Conservation (phyloP, 92 coral and sea anemone species). For the Heliopora coerulea region DNA sequence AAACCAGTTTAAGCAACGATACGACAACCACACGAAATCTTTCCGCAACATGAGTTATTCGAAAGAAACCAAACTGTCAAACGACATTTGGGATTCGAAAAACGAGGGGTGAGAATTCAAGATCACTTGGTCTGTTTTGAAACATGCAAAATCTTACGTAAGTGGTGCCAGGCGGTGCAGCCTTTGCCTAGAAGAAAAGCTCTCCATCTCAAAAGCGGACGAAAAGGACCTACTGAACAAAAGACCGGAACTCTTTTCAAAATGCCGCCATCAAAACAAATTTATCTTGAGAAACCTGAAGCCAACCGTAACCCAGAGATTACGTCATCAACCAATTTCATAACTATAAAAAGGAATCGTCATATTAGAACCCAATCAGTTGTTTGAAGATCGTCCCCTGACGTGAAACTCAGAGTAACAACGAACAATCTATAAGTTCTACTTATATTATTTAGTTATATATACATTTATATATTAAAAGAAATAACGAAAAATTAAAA, state of each 20-base stretch:
- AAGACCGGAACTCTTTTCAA: conserved; percentile 32
- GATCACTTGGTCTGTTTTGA: conserved; percentile 6
- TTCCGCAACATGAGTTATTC: conserved; percentile 20
- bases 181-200: conserved; percentile 34
- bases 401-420: too few relatives aligned
- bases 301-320: too few relatives aligned
- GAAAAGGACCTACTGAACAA: conserved; percentile 3
- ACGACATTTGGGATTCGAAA: conserved; percentile 16
- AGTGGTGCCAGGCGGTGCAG: conserved; percentile 27
- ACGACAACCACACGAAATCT: conserved; percentile 34
- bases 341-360: too few relatives aligned
- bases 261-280: conserved; percentile 26
- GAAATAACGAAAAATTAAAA: too few relatives aligned
- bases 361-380: too few relatives aligned
- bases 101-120: conserved; percentile 4
- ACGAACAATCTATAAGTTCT: too few relatives aligned
- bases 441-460: too few relatives aligned
- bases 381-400: too few relatives aligned
- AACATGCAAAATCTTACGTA: conserved; percentile 9
- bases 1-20: conserved; percentile 36
- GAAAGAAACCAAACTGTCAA: conserved; percentile 33
- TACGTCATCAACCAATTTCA: too few relatives aligned
- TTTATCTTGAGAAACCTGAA: too few relatives aligned
- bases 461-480: too few relatives aligned
- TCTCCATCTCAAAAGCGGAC: conserved; percentile 20